A percentile compares a stretch with the other conserved stretches of the same genome.
Evolutionary conservation across 2,888 invertebrate species (phyloP).

Genomic region (Theretra japonica): DNA sequence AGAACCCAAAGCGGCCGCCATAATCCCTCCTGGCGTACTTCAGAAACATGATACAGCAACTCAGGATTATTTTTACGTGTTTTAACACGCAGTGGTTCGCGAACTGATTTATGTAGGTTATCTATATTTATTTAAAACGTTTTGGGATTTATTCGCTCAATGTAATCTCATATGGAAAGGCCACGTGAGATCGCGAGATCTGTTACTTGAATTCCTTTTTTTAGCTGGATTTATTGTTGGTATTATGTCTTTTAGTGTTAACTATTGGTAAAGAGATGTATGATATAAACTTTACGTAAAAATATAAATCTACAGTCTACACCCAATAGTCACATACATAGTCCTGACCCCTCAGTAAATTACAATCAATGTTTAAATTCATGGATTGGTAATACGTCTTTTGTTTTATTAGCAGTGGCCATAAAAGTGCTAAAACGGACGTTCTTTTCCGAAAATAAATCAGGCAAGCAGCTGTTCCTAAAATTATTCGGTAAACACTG

Average conservation of each 20-base stretch:
- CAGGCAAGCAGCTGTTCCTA: too few species aligned
- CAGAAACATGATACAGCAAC: conserved; percentile 34
- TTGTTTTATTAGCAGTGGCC: too few species aligned
- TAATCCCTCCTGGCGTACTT: conserved; percentile 12
- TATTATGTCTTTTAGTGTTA: background rate
- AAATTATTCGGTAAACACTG: too few species aligned
- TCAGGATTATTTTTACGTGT: conserved; percentile 24
- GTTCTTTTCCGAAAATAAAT: too few species aligned
- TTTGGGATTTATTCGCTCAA: conserved; percentile 17
- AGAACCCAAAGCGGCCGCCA: conserved; percentile 8
- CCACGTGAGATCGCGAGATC: background rate
- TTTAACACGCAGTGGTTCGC: conserved; percentile 13
- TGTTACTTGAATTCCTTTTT: background rate
- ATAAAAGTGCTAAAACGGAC: too few species aligned
- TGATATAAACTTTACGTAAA: too few species aligned
- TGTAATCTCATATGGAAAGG: background rate
- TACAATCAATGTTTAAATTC: too few species aligned
- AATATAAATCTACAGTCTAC: too few species aligned
- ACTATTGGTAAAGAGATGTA: too few species aligned
- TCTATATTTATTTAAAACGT: conserved; percentile 24
- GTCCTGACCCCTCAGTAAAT: too few species aligned
- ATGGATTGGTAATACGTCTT: too few species aligned
- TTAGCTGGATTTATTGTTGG: background rate
- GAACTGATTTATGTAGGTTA: conserved; percentile 19
- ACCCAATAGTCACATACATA: too few species aligned